Evolutionary conservation across 2,113 vertebrate genomes (phyloP), one percentile per base, ranked within the genome.

Genomic region (Struthio camelus): DNA sequence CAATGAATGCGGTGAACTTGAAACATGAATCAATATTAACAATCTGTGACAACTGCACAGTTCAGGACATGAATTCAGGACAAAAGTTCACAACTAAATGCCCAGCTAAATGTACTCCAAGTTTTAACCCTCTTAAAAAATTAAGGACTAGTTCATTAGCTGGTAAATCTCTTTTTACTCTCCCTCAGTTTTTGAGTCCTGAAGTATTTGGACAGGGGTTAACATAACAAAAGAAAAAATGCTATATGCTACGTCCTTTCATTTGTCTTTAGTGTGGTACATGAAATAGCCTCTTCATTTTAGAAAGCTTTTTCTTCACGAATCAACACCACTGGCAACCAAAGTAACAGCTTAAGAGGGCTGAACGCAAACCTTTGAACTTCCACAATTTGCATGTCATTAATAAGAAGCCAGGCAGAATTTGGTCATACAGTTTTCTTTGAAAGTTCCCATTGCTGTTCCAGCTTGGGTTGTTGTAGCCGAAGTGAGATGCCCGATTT

Each of bases 261-360:
- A 95, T 94, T 96, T 89, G 71, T 76, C 85, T 96, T 97, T 96
- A 76, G 76, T 83, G 59, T 75, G 76, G 59, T 34, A 93, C 87
- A 94, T 93, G 42, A 93, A 96, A 95, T 80, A 89, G 30, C 58
- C 91, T 90, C 67, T 91, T 83, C 69, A 87, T 75, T 92, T 93
- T 71, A 93, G 87, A 85, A 80, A 85, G 87, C 22, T 71, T 92
- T 91, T 85, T 82, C 87, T 95, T 88, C 30, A 0, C 94, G 91
- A 94, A 83, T 89, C 89, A 95, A 94, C 87, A 94, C 91, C 87
- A 86, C 95, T 96, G 97, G 76, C 87, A 95, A 95, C 93, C 93
- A 96, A 94, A 95, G 93, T 73, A 94, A 85, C 80, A 84, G 72
- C 90, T 93, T 93, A 87, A 34, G 24, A 87, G 89, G 81, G 80